Evolutionary conservation across 2,797 vertebrate species (phyloP).

Genomic region (Acanthopagrus latus): DNA sequence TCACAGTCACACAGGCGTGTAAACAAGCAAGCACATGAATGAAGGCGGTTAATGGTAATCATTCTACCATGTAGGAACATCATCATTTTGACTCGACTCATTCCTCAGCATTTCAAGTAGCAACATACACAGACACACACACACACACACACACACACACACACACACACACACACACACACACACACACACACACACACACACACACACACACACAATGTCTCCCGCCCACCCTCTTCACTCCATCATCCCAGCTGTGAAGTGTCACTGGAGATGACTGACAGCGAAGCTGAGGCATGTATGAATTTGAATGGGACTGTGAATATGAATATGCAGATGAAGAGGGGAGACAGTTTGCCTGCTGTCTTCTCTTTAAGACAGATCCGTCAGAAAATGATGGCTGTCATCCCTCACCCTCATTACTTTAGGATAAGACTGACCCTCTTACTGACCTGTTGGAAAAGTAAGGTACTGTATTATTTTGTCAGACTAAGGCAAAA

Average conservation of each 20-base stretch:
- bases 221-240: slow-evolving; percentile 41
- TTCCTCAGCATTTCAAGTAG: neutral
- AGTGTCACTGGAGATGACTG: slow-evolving; percentile 70
- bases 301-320: slow-evolving; percentile 66
- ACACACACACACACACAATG: slow-evolving; percentile 5
- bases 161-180: neutral
- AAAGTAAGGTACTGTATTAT: neutral
- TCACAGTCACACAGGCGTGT: neutral
- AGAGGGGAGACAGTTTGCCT: slow-evolving; percentile 42
- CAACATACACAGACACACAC: neutral
- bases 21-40: slow-evolving; percentile 11
- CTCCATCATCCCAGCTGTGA: slow-evolving; percentile 67
- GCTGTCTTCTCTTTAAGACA: slow-evolving; percentile 47
- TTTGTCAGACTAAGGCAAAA: neutral
- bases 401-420: slow-evolving; percentile 46
- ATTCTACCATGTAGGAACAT: slow-evolving; percentile 4
- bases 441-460: slow-evolving; percentile 21
- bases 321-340: slow-evolving; percentile 72
- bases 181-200: slow-evolving; percentile 1
- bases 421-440: slow-evolving; percentile 10
- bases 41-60: neutral
- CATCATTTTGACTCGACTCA: neutral
- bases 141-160: slow-evolving; percentile 6
- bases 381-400: slow-evolving; percentile 64
- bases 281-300: slow-evolving; percentile 52